Base-by-base conservation (phyloP, 2,797 vertebrate species). In the Ctenopoma kingsleyae region DNA sequence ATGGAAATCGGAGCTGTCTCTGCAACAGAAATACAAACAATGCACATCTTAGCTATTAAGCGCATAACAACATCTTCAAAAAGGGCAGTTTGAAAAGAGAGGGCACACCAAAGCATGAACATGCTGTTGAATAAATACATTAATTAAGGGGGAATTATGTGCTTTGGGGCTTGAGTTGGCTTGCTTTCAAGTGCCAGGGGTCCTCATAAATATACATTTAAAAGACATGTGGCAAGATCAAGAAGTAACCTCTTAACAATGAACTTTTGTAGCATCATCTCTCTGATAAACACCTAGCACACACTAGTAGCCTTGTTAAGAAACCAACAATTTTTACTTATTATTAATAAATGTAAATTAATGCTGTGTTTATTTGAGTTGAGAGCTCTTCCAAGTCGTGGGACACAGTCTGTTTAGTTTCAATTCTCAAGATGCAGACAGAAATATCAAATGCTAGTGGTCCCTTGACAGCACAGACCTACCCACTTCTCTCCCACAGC, bases 151-250 rank as follows among this genome's bases (percentile, higher is more conserved):
- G 79, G 78, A 82, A 90, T 87, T 90, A 91, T 69, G 81, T 88
- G 87, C 87, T 85, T 44, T 23, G 71, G 86, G 80, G 89, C 87
- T 81, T 10, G 72, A 52, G 82, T 66, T 89, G 88, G 81, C 80
- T 87, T 77, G 76, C 90, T 91, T 92, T 90, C 86, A 90, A 91
- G 89, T 88, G 85, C 85, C 86, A 84, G 80, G 84, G 82, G 86
- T 90, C 72, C 90, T 93, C 90, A 93, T 94, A 89, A 92, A 95
- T 93, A 95, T 93, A 93, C 91, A 94, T 93, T 80, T 82, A 76
- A 88, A 87, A 92, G 85, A 82, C 85, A 87, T 90, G 89, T 90
- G 88, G 85, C 86, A 75, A 91, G 91, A 93, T 91, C 90, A 91
- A 92, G 90, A 92, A 89, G 88, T 89, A 90, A 93, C 92, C 91